Evolutionary conservation across 2,888 invertebrate species (phyloP).

Genomic region (Julus scanicus): DNA sequence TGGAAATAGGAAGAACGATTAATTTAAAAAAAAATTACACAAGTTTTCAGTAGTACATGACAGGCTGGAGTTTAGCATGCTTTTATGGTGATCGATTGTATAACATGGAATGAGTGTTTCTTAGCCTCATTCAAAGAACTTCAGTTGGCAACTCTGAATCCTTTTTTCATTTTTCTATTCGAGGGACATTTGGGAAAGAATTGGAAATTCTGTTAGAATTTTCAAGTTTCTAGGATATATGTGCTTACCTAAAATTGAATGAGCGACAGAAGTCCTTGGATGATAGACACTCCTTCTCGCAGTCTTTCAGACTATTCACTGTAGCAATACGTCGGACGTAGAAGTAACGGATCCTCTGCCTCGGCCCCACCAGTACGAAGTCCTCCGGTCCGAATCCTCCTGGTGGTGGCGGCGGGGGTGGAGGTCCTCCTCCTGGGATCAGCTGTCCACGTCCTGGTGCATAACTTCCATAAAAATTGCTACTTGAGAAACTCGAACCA

Average conservation of each 20-base stretch:
- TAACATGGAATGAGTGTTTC: no score
- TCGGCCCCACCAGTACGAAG: slow-evolving; percentile 72
- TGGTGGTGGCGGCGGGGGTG: slow-evolving; percentile 56
- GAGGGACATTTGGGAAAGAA: no score
- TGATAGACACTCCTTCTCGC: slow-evolving; percentile 86
- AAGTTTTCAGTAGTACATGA: no score
- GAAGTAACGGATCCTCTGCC: slow-evolving; percentile 81
- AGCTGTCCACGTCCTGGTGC: slow-evolving; percentile 54
- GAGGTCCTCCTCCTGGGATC: slow-evolving; percentile 48
- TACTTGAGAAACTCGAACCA: slow-evolving; percentile 54
- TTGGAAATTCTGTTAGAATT: neutral
- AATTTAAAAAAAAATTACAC: no score
- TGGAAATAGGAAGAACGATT: no score
- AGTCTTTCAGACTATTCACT: slow-evolving; percentile 79
- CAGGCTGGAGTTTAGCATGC: no score
- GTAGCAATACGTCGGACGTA: slow-evolving; percentile 80
- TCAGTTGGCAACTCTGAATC: no score
- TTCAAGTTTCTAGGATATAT: neutral
- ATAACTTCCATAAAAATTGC: slow-evolving; percentile 56
- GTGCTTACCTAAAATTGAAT: slow-evolving; percentile 81
- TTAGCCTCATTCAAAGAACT: no score
- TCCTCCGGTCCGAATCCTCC: slow-evolving; percentile 57
- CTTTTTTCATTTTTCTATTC: no score
- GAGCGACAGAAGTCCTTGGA: slow-evolving; percentile 86
- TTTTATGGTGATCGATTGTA: no score